These are phyloP conservation scores for Bradypodion ventrale DNA, from an alignment of 2,797 vertebrate genomes.

Conservation along the genomic window DNA sequence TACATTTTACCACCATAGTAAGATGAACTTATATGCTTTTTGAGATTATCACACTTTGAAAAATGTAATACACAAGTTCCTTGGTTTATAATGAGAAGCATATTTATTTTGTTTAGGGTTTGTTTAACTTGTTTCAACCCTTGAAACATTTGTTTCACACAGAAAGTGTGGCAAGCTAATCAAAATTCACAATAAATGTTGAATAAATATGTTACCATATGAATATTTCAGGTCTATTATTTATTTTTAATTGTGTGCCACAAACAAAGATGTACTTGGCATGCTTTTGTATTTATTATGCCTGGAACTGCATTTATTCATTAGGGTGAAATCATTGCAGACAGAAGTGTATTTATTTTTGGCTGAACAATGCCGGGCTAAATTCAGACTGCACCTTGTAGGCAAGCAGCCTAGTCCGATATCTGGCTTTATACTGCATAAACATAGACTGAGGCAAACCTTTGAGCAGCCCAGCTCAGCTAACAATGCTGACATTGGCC, in stretches of 20 bases:
- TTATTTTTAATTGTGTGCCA: slow-evolving; percentile 30
- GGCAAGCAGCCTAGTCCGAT: slow-evolving; percentile 55
- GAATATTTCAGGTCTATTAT: slow-evolving; percentile 37
- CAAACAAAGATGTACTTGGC: slow-evolving; percentile 1
- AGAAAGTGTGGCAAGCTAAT: slow-evolving; percentile 2
- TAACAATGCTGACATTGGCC: background rate
- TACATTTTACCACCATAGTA: background rate
- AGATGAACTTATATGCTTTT: background rate
- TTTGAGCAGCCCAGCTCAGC: slow-evolving; percentile 16
- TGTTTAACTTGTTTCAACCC: slow-evolving; percentile 30
- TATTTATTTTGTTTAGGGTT: background rate
- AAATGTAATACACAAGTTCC: background rate
- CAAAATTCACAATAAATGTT: slow-evolving; percentile 35
- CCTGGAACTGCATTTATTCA: slow-evolving; percentile 24
- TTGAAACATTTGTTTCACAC: slow-evolving; percentile 33
- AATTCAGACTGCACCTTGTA: slow-evolving; percentile 43
- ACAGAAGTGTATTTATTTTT: slow-evolving; percentile 44
- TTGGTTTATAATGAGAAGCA: slow-evolving; percentile 18
- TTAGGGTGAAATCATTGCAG: slow-evolving; percentile 50
- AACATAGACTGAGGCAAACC: slow-evolving; percentile 48
- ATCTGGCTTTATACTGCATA: slow-evolving; percentile 32
- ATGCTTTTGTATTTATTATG: background rate
- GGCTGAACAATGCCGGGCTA: slow-evolving; percentile 47
- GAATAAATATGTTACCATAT: slow-evolving; percentile 35
- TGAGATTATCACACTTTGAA: background rate